These are phyloP conservation scores for Eleginops maclovinus DNA, from an alignment of 2,113 vertebrate genomes.

Conservation along the genomic window DNA sequence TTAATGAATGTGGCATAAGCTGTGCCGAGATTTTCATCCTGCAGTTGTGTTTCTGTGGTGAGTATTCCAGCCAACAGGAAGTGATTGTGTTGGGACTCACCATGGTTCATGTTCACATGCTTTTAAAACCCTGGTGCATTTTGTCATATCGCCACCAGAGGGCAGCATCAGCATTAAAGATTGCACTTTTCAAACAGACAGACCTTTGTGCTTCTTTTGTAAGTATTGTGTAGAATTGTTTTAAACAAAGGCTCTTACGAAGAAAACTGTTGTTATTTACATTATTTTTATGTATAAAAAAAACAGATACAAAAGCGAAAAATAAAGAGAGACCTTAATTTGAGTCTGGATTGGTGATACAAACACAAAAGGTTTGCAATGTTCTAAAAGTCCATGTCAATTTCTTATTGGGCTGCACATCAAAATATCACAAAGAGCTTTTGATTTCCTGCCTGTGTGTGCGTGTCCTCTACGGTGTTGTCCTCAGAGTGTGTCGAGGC, in stretches of 20 bases:
- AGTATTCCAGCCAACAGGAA: background rate
- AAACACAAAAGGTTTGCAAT: background rate
- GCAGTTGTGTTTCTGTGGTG: background rate
- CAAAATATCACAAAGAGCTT: constrained; percentile 1
- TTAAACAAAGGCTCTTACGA: background rate
- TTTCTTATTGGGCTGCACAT: background rate
- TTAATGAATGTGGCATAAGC: background rate
- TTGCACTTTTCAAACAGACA: background rate
- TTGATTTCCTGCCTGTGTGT: background rate
- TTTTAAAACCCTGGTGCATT: constrained; percentile 19
- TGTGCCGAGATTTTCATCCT: background rate
- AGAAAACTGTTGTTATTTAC: background rate
- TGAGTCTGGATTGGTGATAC: background rate
- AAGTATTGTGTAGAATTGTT: background rate
- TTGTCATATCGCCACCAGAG: constrained; percentile 27
- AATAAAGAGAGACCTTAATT: constrained; percentile 8
- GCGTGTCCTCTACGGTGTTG: background rate
- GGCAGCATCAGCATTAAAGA: constrained; percentile 51
- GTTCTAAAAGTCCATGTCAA: background rate
- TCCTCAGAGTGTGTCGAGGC: constrained; percentile 77
- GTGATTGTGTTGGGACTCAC: background rate
- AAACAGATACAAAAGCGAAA: constrained; percentile 16
- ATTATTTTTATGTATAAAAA: constrained; percentile 32
- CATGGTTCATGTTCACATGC: background rate
- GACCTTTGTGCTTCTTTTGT: background rate